Percentiles rank a stretch among this genome's conserved stretches.
Evolutionary conservation across 2,797 vertebrate genomes (phyloP).

Genomic region (Macropodus opercularis): DNA sequence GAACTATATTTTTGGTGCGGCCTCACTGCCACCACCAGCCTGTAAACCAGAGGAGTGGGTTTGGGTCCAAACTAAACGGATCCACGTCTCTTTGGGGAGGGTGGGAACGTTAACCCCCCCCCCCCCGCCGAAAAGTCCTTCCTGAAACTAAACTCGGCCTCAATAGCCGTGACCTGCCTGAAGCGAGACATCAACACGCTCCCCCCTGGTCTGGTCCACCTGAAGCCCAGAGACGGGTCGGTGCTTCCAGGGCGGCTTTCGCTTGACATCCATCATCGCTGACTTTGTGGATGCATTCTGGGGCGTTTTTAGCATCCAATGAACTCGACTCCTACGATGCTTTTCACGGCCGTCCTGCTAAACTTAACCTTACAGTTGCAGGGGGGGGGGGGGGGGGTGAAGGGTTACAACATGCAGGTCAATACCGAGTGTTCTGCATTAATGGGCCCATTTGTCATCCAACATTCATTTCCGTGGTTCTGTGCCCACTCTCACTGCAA

Average conservation of each 20-base stretch:
- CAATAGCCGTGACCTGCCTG: neutral
- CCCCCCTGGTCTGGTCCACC: constrained; percentile 13
- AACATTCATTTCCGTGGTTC: too few species aligned
- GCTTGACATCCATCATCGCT: constrained; percentile 43
- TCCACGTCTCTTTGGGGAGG: constrained; percentile 3
- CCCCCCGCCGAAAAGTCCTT: too few species aligned
- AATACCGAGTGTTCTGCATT: too few species aligned
- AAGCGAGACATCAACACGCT: neutral
- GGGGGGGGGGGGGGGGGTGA: constrained; percentile 19
- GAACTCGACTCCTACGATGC: constrained; percentile 47
- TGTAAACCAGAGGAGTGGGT: constrained; percentile 1
- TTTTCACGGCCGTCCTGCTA: constrained; percentile 56
- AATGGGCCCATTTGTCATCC: too few species aligned
- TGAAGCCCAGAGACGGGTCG: constrained; percentile 20
- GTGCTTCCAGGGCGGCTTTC: constrained; percentile 20
- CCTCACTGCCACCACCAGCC: constrained; percentile 5
- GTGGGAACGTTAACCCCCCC: too few species aligned
- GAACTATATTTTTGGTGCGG: constrained; percentile 39
- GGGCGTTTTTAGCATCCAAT: constrained; percentile 50
- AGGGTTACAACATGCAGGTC: constrained; percentile 24
- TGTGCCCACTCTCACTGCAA: constrained; percentile 30
- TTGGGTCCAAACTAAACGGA: constrained; percentile 7
- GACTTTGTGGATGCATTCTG: constrained; percentile 42
- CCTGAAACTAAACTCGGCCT: too few species aligned
- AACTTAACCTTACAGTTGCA: constrained; percentile 64